Evolutionary conservation across 1,140 invertebrate species (phyloP).

Genomic region (Dysdera silvatica): DNA sequence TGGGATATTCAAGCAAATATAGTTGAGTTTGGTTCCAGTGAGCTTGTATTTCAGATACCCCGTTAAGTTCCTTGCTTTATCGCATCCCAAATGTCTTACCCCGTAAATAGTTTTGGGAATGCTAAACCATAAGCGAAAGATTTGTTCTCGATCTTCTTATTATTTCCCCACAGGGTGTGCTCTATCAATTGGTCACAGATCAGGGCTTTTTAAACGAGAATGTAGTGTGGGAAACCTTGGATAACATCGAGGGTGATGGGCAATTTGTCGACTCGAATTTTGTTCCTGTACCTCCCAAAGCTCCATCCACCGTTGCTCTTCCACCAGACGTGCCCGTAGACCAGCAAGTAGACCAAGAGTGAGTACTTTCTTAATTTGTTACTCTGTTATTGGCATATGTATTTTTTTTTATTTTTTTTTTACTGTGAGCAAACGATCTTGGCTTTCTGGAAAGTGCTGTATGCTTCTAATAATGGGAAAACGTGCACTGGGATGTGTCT

Average conservation of each 20-base stretch:
- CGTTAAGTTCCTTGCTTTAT: too few relatives aligned
- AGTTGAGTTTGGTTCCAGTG: too few relatives aligned
- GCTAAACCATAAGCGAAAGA: too few relatives aligned
- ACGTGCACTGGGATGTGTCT: not conserved
- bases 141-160: too few relatives aligned
- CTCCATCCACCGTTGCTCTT: constrained; percentile 32
- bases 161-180: constrained; percentile 45
- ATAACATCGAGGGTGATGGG: constrained; percentile 53
- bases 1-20: too few relatives aligned
- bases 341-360: constrained; percentile 53
- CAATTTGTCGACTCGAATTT: constrained; percentile 53
- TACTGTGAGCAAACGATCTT: not conserved
- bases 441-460: not conserved
- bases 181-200: constrained; percentile 55
- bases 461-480: not conserved
- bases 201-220: constrained; percentile 54
- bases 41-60: too few relatives aligned
- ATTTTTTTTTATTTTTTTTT: not conserved
- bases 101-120: too few relatives aligned
- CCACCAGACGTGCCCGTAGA: constrained; percentile 37
- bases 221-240: constrained; percentile 56
- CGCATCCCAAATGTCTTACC: too few relatives aligned
- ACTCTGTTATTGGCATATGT: not conserved
- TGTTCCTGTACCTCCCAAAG: constrained; percentile 40
- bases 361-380: constrained; percentile 32